These are phyloP conservation scores for Amblyjoppa proteus DNA, from an alignment of 2,888 invertebrate species.

Conservation along the genomic window DNA sequence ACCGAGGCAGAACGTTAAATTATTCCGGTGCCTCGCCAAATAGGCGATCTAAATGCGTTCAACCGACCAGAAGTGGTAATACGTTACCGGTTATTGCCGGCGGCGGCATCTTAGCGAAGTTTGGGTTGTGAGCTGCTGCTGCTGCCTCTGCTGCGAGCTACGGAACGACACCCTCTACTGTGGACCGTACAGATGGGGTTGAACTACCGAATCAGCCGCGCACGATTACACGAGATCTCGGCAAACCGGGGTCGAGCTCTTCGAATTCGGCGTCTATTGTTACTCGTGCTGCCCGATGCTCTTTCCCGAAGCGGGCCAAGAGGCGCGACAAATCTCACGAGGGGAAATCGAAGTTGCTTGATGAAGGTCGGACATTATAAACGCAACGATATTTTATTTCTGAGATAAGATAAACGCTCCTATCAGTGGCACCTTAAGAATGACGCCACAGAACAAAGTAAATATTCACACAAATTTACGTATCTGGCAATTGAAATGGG, in stretches of 20 bases:
- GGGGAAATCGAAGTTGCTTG: background rate
- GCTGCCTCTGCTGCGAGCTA: constrained; percentile 26
- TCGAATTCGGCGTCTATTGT: constrained; percentile 28
- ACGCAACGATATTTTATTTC: background rate
- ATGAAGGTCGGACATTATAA: background rate
- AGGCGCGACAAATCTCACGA: background rate
- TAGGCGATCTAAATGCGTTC: constrained; percentile 82
- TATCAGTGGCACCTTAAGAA: no score
- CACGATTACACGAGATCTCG: constrained; percentile 29
- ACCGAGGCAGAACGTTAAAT: constrained; percentile 79
- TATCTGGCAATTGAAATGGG: no score
- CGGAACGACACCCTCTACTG: background rate
- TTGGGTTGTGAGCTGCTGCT: constrained; percentile 59
- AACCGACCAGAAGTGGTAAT: constrained; percentile 82
- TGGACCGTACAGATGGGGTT: constrained; percentile 3
- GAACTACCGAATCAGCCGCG: constrained; percentile 7
- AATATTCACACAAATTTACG: no score
- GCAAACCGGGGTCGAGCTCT: constrained; percentile 17
- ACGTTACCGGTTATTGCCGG: constrained; percentile 81
- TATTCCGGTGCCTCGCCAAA: constrained; percentile 81
- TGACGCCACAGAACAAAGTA: no score
- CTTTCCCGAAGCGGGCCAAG: background rate
- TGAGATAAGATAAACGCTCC: no score
- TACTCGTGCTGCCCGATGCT: background rate
- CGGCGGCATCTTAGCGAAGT: constrained; percentile 79